Evolutionary conservation across 64 coral and sea anemone species (phyloP), one percentile per base, ranked within the genome.

Genomic region (Pachyseris speciosa): DNA sequence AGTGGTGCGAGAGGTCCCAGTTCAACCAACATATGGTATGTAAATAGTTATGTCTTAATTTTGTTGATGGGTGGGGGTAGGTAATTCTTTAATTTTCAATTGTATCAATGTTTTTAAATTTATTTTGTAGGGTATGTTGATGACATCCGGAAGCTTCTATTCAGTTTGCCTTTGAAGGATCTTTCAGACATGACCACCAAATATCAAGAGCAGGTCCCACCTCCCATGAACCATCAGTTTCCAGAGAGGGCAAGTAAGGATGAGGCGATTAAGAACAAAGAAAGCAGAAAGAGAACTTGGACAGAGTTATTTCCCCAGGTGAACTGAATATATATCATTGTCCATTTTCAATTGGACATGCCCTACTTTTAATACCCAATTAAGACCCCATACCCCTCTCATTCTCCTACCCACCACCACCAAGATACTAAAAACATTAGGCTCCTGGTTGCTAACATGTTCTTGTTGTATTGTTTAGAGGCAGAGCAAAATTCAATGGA

Each of bases 11-110:
- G 88, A 90, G 37, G 74, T 90, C 1, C 9, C 29, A 42, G 74
- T 90, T 77, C 88, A 73, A 20, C 88, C 88, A 37, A 90, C 61
- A 74, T 88, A 90, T 90, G 88, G 88, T 81, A 53, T n/a, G n/a
- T n/a, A n/a, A n/a, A n/a, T n/a, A 15, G 50, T 53, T 53, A 17
- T 53, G 50, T 17, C 11, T 67, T 27, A 29, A 26, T 8, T 67
- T 67, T 33, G 64, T 33, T 31, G 64, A 3, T 9, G 51, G 51
- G 51, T 16, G 20, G 20, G n/a, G 51, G 51, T 17, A 55, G n/a
- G 50, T 53, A 16, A 16, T 53, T 53, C 20, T 17, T 53, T 17
- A 3, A 15, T 53, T 17, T 17, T 53, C 12, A 17, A 53, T 53
- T 53, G 50, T 17, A 53, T 53, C 13, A 11, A 53, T 53, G 50